phyloP scores from a whole-genome alignment of 2,888 invertebrate species.

The Athalia rosae region DNA sequence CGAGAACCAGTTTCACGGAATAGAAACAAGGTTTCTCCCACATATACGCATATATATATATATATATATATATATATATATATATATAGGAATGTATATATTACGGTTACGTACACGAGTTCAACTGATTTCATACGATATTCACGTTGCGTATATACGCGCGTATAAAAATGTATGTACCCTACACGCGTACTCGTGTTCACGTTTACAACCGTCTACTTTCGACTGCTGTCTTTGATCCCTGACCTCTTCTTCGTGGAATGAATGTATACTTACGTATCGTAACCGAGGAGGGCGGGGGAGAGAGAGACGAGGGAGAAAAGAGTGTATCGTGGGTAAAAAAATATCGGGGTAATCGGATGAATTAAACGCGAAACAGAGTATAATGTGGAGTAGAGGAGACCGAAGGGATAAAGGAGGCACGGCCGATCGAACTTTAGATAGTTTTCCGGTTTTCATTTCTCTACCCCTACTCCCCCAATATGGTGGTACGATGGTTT shows the following conservation, averaged over 20 bases:
- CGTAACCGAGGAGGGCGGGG: not conserved
- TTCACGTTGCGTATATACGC: not conserved
- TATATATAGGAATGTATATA: not conserved
- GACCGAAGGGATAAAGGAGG: not conserved
- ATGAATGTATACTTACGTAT: conserved; percentile 21
- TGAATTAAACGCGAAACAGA: not conserved
- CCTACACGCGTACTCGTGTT: not conserved
- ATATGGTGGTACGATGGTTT: too few relatives aligned
- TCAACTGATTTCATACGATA: too few relatives aligned
- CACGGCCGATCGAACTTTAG: not conserved
- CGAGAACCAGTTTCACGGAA: conserved; percentile 65
- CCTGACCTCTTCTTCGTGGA: conserved; percentile 4
- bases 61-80: not conserved
- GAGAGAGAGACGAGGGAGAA: not conserved
- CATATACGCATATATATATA: conserved; percentile 5
- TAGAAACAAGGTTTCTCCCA: conserved; percentile 42
- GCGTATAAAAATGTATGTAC: not conserved
- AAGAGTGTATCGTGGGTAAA: not conserved
- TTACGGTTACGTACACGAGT: too few relatives aligned
- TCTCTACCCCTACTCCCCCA: not conserved
- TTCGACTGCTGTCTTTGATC: conserved; percentile 13
- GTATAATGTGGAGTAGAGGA: not conserved
- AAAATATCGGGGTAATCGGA: not conserved
- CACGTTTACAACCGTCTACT: not conserved
- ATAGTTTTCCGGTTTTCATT: conserved; percentile 20